Evolutionary conservation across 2,888 invertebrate species (phyloP).

Genomic region (Acrobasis suavella): DNA sequence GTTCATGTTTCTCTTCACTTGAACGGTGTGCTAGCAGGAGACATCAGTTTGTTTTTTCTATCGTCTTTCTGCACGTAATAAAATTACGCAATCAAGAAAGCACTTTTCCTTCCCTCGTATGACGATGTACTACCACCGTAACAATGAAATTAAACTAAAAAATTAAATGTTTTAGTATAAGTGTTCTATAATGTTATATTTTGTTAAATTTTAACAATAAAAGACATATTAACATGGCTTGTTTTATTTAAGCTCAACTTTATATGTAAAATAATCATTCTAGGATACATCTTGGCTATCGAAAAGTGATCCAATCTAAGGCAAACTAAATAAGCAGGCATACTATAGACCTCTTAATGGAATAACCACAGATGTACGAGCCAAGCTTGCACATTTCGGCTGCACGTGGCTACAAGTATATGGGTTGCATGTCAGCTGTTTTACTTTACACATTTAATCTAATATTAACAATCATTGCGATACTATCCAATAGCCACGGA

Average conservation of each 20-base stretch:
- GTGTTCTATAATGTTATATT: slow-evolving; percentile 73
- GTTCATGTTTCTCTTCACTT: slow-evolving; percentile 58
- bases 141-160: slow-evolving; percentile 52
- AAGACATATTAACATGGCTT: slow-evolving; percentile 63
- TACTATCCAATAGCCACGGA: too few species aligned
- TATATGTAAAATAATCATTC: slow-evolving; percentile 20
- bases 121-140: slow-evolving; percentile 53
- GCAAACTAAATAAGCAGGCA: too few species aligned
- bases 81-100: slow-evolving; percentile 64
- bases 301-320: too few species aligned
- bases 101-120: slow-evolving; percentile 33
- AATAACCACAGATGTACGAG: too few species aligned
- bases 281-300: not conserved
- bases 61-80: slow-evolving; percentile 65
- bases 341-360: too few species aligned
- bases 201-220: slow-evolving; percentile 80
- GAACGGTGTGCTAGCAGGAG: slow-evolving; percentile 60
- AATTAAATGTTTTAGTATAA: slow-evolving; percentile 63
- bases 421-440: too few species aligned
- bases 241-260: slow-evolving; percentile 10
- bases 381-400: too few species aligned
- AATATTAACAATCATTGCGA: too few species aligned
- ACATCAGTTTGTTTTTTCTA: slow-evolving; percentile 40
- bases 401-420: too few species aligned
- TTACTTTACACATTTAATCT: too few species aligned